Percentiles rank a stretch among this genome's conserved stretches.
Evolutionary conservation across 2,888 invertebrate genomes (phyloP).

Genomic region (Ichneumon xanthorius): DNA sequence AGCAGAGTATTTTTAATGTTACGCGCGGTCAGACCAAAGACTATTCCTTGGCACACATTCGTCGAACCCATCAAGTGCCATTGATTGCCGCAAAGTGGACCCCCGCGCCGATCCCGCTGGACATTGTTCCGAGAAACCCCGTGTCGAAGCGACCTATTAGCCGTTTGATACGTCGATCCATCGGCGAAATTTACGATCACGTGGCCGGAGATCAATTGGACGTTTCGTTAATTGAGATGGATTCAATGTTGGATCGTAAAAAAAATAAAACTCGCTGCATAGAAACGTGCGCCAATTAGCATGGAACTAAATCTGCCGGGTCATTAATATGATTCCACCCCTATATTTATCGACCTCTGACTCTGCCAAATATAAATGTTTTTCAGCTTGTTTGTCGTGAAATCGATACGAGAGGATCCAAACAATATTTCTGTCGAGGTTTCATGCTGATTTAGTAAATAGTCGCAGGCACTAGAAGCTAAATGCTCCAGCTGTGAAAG

Average conservation of each 20-base stretch:
- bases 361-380: not conserved
- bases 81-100: slow-evolving; percentile 59
- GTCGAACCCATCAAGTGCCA: slow-evolving; percentile 62
- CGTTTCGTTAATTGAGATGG: slow-evolving; percentile 18
- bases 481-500: not conserved
- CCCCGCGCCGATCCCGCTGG: slow-evolving; percentile 28
- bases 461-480: not conserved
- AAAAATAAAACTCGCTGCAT: not conserved
- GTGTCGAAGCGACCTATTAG: slow-evolving; percentile 51
- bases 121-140: slow-evolving; percentile 36
- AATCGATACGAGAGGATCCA: not conserved
- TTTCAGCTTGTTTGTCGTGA: not conserved
- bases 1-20: slow-evolving; percentile 81
- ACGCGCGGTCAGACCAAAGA: slow-evolving; percentile 76
- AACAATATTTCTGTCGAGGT: not conserved
- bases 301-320: not conserved
- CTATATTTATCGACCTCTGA: not conserved
- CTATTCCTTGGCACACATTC: slow-evolving; percentile 61
- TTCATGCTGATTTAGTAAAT: not conserved
- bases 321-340: too few relatives aligned
- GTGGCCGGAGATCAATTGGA: slow-evolving; percentile 33
- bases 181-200: slow-evolving; percentile 15
- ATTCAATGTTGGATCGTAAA: not conserved
- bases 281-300: not conserved
- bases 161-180: slow-evolving; percentile 43